Evolutionary conservation across 2,888 invertebrate species (phyloP), one percentile per base, ranked within the genome.

Genomic region (Ametastegia equiseti): DNA sequence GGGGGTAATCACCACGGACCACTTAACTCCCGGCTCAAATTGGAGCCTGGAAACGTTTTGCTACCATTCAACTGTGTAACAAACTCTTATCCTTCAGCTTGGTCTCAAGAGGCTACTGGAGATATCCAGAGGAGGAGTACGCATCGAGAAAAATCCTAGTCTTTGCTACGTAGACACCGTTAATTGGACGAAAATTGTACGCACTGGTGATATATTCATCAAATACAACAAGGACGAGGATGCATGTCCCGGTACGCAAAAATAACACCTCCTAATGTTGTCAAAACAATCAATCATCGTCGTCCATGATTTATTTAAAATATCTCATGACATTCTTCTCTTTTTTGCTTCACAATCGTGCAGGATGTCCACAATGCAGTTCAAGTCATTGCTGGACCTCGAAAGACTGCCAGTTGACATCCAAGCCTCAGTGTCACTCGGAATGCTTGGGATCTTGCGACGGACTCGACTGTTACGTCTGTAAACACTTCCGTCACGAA

Each of bases 361-460:
- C 88, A 95, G 95, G 94, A 84, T 96, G 96, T 87, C 94, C 94
- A 0, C 88, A 92, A 50, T 96, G 96, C 87, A 93, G 93, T 23
- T 92, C 85, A 83, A 88, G 92, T 57, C 87, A 88, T 71, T 93
- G 94, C 84, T 93, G 93, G 93, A 92, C 92, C 57, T 85, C 88
- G 0, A 86, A 89, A 36, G 84, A 87, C 86, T 95, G 95, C 82
- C 94, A 95, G 86, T 89, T 92, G 71, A 92, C 90, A 69, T 88
- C 92, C 50, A 92, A 91, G n/a, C 90, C 91, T 27, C 84, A 87
- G 71, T 98, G 98, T 88, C 94, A 96, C 89, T 89, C 92, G 1
- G 94, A 96, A 88, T 98, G 98, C 89, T 90, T 97, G 6, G 97
- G 96, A 1, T 97, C 97, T 42, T 97, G 98, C 85, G 91, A 86